These are phyloP conservation scores for Aspiorhynchus laticeps DNA, from an alignment of 2,113 vertebrate species.

Conservation along the genomic window DNA sequence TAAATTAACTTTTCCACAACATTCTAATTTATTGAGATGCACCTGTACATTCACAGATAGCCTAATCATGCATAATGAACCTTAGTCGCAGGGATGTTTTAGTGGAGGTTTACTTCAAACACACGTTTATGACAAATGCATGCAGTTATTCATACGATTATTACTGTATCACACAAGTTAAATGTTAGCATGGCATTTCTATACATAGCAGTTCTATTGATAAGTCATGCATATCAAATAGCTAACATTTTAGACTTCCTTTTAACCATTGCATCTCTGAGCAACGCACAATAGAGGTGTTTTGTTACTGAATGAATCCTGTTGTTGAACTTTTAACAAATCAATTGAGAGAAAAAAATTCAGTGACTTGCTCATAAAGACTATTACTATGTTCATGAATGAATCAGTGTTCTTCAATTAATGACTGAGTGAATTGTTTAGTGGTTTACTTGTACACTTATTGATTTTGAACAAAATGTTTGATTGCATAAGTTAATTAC, in stretches of 20 bases:
- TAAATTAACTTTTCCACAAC: too few relatives aligned
- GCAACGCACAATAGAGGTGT: not conserved
- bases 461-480: too few relatives aligned
- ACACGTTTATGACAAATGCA: not conserved
- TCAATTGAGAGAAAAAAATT: not conserved
- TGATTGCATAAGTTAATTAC: too few relatives aligned
- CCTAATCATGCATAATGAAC: too few relatives aligned
- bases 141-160: not conserved
- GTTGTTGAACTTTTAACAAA: not conserved
- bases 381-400: too few relatives aligned
- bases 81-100: too few relatives aligned
- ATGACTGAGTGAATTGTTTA: too few relatives aligned
- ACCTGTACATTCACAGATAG: not conserved
- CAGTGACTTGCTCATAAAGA: not conserved
- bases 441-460: too few relatives aligned
- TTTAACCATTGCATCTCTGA: not conserved
- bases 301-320: not conserved
- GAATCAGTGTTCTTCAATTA: too few relatives aligned
- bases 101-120: not conserved
- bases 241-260: not conserved
- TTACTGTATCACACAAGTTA: not conserved
- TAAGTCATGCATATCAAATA: not conserved
- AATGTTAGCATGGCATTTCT: not conserved
- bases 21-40: too few relatives aligned
- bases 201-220: not conserved